phyloP scores from a whole-genome alignment of 2,888 invertebrate species.

The Cheilosia impressa region DNA sequence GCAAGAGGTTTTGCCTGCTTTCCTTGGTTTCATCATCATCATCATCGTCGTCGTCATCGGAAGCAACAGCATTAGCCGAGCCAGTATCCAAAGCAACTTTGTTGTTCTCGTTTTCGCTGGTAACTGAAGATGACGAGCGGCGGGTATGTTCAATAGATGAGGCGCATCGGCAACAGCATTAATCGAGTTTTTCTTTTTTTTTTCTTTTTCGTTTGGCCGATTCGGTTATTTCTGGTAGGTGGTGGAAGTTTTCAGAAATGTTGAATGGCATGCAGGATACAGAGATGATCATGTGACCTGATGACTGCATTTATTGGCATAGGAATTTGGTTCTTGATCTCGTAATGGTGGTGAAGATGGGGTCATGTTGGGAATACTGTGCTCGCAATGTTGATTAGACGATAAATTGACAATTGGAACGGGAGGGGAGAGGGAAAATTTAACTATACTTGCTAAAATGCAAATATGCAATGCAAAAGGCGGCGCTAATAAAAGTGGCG shows the following conservation, averaged over 20 bases:
- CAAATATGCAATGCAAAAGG: too few relatives aligned
- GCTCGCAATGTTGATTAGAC: neutral
- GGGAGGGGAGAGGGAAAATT: too few relatives aligned
- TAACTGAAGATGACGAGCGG: slow-evolving; percentile 30
- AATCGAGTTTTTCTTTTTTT: neutral
- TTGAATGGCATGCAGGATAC: slow-evolving; percentile 22
- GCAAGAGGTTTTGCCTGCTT: slow-evolving; percentile 35
- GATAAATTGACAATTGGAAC: neutral
- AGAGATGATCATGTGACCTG: slow-evolving; percentile 53
- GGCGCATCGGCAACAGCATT: slow-evolving; percentile 17
- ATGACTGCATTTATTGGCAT: slow-evolving; percentile 28
- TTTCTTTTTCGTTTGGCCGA: neutral
- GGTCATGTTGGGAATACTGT: slow-evolving; percentile 2
- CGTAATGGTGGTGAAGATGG: neutral
- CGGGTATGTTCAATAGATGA: slow-evolving; percentile 48
- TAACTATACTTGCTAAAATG: neutral
- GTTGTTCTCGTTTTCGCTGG: slow-evolving; percentile 39
- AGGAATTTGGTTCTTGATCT: slow-evolving; percentile 38
- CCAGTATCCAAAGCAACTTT: slow-evolving; percentile 27
- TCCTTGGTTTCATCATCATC: slow-evolving; percentile 34
- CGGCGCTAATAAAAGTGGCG: too few relatives aligned
- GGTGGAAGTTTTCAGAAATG: slow-evolving; percentile 26
- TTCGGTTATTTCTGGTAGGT: slow-evolving; percentile 56
- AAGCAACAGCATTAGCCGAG: slow-evolving; percentile 10
- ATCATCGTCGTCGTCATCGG: slow-evolving; percentile 26